Conservation (phyloP, 2,113 vertebrate species). For the Shinisaurus crocodilurus region DNA sequence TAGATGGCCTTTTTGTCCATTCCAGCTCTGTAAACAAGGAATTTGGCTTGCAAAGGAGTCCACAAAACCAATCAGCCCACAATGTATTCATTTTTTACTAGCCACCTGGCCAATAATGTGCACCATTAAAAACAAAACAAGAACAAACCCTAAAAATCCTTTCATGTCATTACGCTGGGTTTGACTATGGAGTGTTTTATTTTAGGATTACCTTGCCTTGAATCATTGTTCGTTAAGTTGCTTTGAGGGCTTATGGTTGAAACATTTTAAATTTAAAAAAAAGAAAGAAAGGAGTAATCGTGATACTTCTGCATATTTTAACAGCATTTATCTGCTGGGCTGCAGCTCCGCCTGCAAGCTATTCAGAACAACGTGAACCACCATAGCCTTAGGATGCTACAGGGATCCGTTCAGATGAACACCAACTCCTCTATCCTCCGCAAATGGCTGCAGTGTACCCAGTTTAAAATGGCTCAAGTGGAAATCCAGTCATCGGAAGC, state of each 20-base stretch:
- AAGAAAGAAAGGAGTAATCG: not conserved
- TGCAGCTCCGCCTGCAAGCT: constrained; percentile 96
- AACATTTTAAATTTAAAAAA: not conserved
- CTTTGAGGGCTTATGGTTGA: not conserved
- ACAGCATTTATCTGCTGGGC: constrained; percentile 95
- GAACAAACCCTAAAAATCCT: not conserved
- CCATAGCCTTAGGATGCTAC: constrained; percentile 88
- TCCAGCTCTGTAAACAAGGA: not conserved
- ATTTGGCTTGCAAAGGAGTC: not conserved
- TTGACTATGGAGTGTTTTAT: not conserved
- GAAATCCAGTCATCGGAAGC: constrained; percentile 99
- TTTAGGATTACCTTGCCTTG: not conserved
- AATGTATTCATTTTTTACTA: not conserved
- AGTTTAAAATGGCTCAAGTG: constrained; percentile 99
- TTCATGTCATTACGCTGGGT: not conserved
- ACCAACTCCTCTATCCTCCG: constrained; percentile 87
- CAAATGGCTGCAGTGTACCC: constrained; percentile 97
- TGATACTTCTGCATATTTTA: constrained; percentile 46
- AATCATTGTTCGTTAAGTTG: not conserved
- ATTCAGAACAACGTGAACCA: constrained; percentile 98
- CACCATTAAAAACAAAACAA: not conserved
- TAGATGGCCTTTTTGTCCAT: not conserved
- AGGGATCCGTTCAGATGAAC: constrained; percentile 78
- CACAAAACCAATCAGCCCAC: not conserved
- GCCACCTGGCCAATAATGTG: not conserved